Evolutionary conservation across 2,888 invertebrate species (phyloP).

Genomic region (Emmelina monodactyla): DNA sequence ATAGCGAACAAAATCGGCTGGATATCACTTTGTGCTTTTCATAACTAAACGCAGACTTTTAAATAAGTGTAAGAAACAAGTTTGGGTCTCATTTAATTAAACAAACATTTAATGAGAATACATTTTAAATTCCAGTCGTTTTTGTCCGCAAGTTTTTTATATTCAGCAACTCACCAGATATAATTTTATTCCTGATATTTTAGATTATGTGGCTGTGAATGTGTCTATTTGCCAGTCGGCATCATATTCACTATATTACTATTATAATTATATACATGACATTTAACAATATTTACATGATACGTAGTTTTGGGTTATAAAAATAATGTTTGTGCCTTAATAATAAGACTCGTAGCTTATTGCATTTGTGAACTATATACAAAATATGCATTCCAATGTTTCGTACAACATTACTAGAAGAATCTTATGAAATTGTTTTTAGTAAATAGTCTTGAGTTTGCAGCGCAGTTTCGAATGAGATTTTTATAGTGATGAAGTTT

Average conservation of each 20-base stretch:
- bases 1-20: too few species aligned
- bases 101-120: too few species aligned
- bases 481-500: not conserved
- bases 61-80: too few species aligned
- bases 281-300: not conserved
- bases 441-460: too few species aligned
- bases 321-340: not conserved
- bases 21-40: too few species aligned
- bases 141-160: too few species aligned
- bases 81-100: too few species aligned
- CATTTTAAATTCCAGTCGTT: too few species aligned
- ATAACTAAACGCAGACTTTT: too few species aligned
- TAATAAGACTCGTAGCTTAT: not conserved
- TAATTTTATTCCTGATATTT: not conserved
- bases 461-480: not conserved
- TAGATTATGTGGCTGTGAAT: not conserved
- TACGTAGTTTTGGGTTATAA: too few species aligned
- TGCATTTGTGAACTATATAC: not conserved
- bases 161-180: too few species aligned
- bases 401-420: not conserved
- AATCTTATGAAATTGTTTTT: not conserved
- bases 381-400: slow-evolving; percentile 1
- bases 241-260: not conserved
- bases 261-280: not conserved
- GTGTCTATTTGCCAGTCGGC: too few species aligned